These are phyloP conservation scores for Hemistola chrysoprasaria DNA, from an alignment of 2,888 invertebrate genomes.

Conservation along the genomic window DNA sequence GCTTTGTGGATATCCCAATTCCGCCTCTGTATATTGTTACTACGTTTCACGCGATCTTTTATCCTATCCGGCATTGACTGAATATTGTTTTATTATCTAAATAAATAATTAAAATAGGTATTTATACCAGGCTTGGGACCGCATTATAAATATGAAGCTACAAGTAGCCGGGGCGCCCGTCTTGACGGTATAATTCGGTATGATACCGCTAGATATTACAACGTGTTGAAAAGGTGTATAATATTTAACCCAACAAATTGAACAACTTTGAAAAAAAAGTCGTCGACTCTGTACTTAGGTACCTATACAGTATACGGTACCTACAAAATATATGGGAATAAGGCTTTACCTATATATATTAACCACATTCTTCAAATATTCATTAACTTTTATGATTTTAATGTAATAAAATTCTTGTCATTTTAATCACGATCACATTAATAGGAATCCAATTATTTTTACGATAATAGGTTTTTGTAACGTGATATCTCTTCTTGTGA, in stretches of 20 bases:
- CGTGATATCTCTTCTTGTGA: slow-evolving; percentile 22
- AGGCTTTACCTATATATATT: slow-evolving; percentile 5
- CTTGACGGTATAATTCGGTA: neutral
- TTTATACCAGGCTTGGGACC: neutral
- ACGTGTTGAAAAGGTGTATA: too few relatives aligned
- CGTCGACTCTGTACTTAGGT: too few relatives aligned
- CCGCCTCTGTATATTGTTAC: slow-evolving; percentile 33
- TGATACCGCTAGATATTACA: too few relatives aligned
- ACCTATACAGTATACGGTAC: too few relatives aligned
- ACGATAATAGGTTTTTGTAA: slow-evolving; percentile 29
- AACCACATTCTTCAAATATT: slow-evolving; percentile 17
- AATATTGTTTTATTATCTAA: too few relatives aligned
- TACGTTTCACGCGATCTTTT: slow-evolving; percentile 7
- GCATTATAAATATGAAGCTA: too few relatives aligned
- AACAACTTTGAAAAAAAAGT: too few relatives aligned
- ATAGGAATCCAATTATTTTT: slow-evolving; percentile 24
- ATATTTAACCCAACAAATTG: too few relatives aligned
- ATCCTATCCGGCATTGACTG: neutral
- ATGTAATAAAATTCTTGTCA: slow-evolving; percentile 26
- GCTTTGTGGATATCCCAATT: slow-evolving; percentile 37
- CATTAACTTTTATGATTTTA: slow-evolving; percentile 18
- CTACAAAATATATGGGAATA: too few relatives aligned
- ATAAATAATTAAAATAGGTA: neutral
- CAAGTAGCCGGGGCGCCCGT: too few relatives aligned
- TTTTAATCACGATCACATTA: slow-evolving; percentile 25